phyloP scores from a whole-genome alignment of 2,113 vertebrate genomes.

The Entosphenus tridentatus region DNA sequence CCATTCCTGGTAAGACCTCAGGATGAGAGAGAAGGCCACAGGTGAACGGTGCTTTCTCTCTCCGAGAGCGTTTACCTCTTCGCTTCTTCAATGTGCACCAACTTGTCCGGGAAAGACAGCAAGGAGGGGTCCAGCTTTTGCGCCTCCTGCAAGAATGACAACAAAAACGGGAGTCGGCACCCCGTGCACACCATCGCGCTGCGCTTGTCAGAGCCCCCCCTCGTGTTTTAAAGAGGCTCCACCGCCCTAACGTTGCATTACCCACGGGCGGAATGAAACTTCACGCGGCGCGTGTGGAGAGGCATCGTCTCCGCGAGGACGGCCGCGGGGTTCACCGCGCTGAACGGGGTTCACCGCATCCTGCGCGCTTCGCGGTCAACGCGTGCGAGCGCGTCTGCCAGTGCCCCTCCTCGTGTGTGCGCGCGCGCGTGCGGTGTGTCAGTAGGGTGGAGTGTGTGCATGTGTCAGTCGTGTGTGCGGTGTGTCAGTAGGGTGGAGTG shows the following conservation, averaged over 20 bases:
- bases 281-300: too few relatives aligned
- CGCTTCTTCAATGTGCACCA: constrained; percentile 5
- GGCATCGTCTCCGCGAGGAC: too few relatives aligned
- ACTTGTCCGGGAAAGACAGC: constrained; percentile 9
- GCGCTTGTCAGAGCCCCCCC: background rate
- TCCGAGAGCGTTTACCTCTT: constrained; percentile 6
- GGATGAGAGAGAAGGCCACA: background rate
- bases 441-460: background rate
- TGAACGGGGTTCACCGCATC: too few relatives aligned
- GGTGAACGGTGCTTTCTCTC: too few relatives aligned
- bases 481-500: background rate
- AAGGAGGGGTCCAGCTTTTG: constrained; percentile 9
- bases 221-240: background rate
- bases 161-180: background rate
- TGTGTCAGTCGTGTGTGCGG: background rate
- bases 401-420: background rate
- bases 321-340: too few relatives aligned
- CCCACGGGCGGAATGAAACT: too few relatives aligned
- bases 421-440: background rate
- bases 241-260: too few relatives aligned
- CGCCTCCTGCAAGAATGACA: constrained; percentile 8
- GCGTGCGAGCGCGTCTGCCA: background rate
- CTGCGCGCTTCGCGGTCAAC: too few relatives aligned
- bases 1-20: background rate
- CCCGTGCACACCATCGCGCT: background rate